Base-by-base conservation (phyloP, 2,797 vertebrate genomes). In the Neosilurus hyrtlii region DNA sequence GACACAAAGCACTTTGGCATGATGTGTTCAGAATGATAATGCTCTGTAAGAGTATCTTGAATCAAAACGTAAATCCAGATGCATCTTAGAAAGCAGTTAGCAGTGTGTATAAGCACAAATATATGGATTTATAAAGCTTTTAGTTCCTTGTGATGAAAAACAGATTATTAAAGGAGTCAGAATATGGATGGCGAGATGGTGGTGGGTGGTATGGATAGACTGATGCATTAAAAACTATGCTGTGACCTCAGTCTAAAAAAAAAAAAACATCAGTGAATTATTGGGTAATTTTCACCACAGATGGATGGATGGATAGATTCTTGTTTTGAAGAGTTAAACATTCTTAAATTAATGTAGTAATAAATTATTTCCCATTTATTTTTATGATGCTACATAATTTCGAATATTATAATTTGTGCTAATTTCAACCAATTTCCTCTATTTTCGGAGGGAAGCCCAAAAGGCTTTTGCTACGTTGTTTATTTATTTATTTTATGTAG, bases 21-120 rank as follows among this genome's bases (percentile, higher is more conserved):
- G 49, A 30, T 52, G 70, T 72, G 71, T 59, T 66, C 59, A 74
- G 70, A 79, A 79, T 26, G 18, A n/a, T 63, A 51, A 71, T 62
- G 59, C 61, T 35, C 20, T 18, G 67, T 20, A 18, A 43, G 54
- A 49, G 65, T 16, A 62, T 30, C 24, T 65, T 15, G n/a, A 71
- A 35, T 18, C 82, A 49, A 49, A 63, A 16, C 20, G 10, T 30
- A 67, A 43, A 67, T 70, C n/a, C n/a, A 26, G 65, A 62, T 54
- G 43, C 35, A 18, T 71, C 51, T 51, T 15, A 49, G 76, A 52
- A 30, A 6, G 30, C 49, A 61, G 61, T 78, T 63, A 49, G 56
- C 20, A 37, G 20, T 9, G 4, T 11, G 43, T 78, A 63, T 51
- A 22, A 26, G 43, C 14, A 20, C 37, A 52, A 11, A 61, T 3